A percentile compares a stretch with the other conserved stretches of the same genome.
These are phyloP conservation scores for Eupithecia exiguata DNA, from an alignment of 2,888 invertebrate species.

Conservation along the genomic window DNA sequence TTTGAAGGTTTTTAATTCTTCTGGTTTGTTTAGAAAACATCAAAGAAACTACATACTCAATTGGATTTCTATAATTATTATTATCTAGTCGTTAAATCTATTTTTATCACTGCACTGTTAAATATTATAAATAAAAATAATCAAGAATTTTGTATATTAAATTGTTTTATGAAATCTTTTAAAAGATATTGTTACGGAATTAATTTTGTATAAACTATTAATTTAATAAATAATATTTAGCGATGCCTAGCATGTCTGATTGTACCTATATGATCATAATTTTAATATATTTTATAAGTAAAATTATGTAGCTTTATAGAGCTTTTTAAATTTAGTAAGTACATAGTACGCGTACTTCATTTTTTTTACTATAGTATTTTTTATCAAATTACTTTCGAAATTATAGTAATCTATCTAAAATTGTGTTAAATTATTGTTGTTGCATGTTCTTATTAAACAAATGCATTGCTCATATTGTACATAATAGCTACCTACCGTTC, in stretches of 20 bases:
- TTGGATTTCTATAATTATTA: neutral
- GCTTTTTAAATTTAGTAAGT: conserved; percentile 16
- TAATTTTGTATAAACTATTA: neutral
- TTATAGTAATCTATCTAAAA: neutral
- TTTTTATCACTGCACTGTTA: neutral
- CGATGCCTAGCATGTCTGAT: conserved; percentile 43
- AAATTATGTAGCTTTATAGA: conserved; percentile 18
- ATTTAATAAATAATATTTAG: conserved; percentile 19
- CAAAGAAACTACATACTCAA: neutral
- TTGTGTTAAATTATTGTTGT: neutral
- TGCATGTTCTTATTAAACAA: neutral
- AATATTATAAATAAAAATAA: neutral
- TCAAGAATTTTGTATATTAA: neutral
- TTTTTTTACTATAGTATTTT: neutral
- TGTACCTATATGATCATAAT: conserved; percentile 32
- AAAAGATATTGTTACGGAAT: neutral
- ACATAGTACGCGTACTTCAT: conserved; percentile 22
- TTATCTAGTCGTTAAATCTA: conserved; percentile 3
- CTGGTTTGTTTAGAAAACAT: neutral
- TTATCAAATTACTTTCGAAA: conserved; percentile 4
- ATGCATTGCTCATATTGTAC: conserved; percentile 6
- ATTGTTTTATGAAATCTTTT: neutral
- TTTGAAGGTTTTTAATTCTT: neutral
- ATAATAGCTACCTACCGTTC: conserved; percentile 2
- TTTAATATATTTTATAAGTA: conserved; percentile 16